phyloP scores from a whole-genome alignment of 2,797 vertebrate genomes.

The Podarcis lilfordi region DNA sequence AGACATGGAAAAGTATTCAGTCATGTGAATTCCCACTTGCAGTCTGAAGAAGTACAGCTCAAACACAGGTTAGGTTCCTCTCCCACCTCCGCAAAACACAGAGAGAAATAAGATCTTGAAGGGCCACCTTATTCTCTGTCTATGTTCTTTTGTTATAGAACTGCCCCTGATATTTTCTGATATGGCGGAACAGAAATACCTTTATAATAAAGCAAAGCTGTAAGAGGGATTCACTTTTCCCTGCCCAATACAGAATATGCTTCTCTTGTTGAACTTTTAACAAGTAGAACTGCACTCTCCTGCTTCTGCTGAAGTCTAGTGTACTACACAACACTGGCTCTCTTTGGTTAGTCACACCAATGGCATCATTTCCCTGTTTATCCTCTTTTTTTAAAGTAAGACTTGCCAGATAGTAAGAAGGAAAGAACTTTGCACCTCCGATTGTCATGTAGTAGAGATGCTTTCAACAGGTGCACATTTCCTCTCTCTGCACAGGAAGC shows the following conservation, averaged over 20 bases:
- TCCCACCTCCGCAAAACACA: no score
- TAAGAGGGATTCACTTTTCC: neutral
- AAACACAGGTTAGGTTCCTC: neutral
- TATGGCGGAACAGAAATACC: no score
- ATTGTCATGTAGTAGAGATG: neutral
- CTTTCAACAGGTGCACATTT: neutral
- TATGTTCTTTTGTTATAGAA: no score
- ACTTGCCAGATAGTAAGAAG: neutral
- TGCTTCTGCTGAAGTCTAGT: neutral
- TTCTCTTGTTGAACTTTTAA: neutral
- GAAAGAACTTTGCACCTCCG: neutral
- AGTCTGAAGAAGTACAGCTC: neutral
- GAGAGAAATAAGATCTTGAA: neutral
- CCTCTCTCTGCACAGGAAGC: neutral
- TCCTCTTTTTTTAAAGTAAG: neutral
- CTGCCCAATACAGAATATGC: neutral
- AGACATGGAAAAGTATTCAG: neutral
- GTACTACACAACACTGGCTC: neutral
- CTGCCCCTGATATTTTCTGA: no score
- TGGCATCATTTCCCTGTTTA: neutral
- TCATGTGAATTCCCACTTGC: neutral
- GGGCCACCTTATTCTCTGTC: neutral
- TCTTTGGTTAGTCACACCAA: neutral
- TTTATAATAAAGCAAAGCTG: no score
- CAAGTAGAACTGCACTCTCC: neutral